phyloP scores from a whole-genome alignment of 2,113 vertebrate species.

The Dromiciops gliroides region DNA sequence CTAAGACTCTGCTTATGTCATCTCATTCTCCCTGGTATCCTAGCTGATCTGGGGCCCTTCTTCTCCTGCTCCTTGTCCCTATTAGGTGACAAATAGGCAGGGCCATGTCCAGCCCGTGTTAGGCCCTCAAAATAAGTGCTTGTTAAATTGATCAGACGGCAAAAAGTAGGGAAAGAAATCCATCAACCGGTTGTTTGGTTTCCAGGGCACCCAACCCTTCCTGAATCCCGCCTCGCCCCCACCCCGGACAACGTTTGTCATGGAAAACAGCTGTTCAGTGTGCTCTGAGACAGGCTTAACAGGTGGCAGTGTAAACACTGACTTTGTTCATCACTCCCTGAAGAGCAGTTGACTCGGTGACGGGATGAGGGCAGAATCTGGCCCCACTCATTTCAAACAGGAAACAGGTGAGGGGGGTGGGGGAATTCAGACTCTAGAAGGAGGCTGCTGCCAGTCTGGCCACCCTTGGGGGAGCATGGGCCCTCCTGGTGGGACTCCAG shows the following conservation, averaged over 20 bases:
- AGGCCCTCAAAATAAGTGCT: not conserved
- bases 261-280: not conserved
- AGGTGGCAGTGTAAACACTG: not conserved
- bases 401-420: not conserved
- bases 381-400: not conserved
- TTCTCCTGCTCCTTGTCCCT: not conserved
- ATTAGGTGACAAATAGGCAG: not conserved
- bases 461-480: not conserved
- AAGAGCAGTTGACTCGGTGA: not conserved
- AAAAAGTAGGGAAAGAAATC: not conserved
- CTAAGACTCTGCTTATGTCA: not conserved
- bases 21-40: not conserved
- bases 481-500: not conserved
- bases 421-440: not conserved
- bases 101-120: not conserved
- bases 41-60: not conserved
- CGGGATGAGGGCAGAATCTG: not conserved
- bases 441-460: not conserved
- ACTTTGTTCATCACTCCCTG: not conserved
- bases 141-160: not conserved
- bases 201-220: not conserved
- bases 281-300: not conserved
- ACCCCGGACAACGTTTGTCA: not conserved
- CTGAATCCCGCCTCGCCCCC: not conserved
- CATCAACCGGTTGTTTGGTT: not conserved